Evolutionary conservation across 2,113 vertebrate genomes (phyloP).

Genomic region (Pteropus alecto): DNA sequence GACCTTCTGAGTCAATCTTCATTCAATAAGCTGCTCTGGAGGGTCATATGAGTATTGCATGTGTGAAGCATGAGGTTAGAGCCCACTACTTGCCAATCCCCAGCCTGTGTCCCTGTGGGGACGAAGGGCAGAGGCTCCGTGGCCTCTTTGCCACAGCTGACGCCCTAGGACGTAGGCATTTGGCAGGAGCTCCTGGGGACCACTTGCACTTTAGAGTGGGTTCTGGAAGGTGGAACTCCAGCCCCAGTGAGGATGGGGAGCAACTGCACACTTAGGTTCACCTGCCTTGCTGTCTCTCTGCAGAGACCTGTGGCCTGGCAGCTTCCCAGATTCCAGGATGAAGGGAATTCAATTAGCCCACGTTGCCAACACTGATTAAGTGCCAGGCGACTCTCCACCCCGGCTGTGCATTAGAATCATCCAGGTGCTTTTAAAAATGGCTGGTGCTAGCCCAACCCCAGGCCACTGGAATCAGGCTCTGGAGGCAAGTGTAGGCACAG

Average conservation of each 20-base stretch:
- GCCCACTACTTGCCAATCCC: not conserved
- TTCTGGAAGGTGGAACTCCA: not conserved
- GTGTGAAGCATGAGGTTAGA: not conserved
- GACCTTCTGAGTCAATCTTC: not conserved
- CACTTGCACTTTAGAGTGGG: not conserved
- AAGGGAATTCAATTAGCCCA: not conserved
- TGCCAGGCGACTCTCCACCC: not conserved
- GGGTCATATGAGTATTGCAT: fast-evolving
- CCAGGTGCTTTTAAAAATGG: not conserved
- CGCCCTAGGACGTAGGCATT: not conserved
- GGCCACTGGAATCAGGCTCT: not conserved
- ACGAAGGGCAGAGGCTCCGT: no score
- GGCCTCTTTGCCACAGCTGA: not conserved
- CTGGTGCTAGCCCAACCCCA: not conserved
- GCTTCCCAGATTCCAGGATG: not conserved
- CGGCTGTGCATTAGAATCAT: not conserved
- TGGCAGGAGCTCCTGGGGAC: not conserved
- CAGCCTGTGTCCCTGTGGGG: not conserved
- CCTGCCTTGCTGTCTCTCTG: not conserved
- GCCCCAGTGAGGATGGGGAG: not conserved
- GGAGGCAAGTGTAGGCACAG: not conserved
- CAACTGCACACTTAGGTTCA: fast-evolving
- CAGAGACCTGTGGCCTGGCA: not conserved
- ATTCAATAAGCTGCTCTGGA: not conserved
- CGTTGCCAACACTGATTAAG: not conserved